phyloP scores from a whole-genome alignment of 2,888 invertebrate species.

The Schizaphis graminum region DNA sequence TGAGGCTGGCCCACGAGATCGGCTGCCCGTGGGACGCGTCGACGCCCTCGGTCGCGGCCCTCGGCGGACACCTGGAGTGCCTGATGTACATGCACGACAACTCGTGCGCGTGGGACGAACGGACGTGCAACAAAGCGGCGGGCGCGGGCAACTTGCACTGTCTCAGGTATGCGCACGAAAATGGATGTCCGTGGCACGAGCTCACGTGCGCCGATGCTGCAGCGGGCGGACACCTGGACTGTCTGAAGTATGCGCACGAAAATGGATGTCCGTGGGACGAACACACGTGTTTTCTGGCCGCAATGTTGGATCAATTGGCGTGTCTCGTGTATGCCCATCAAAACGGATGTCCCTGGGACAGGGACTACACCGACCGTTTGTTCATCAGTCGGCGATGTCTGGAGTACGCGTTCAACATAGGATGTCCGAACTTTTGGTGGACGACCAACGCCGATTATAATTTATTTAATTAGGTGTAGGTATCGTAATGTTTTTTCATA shows the following conservation, averaged over 20 bases:
- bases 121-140: not conserved
- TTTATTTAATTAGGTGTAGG: not conserved
- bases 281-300: not conserved
- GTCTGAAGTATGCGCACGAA: not conserved
- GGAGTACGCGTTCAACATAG: not conserved
- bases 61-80: not conserved
- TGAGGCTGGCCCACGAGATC: not conserved
- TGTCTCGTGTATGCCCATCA: not conserved
- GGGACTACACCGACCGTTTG: not conserved
- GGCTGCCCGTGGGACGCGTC: not conserved
- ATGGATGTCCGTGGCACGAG: constrained; percentile 11
- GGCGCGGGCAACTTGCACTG: not conserved
- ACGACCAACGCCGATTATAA: not conserved
- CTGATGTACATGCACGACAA: not conserved
- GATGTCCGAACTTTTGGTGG: not conserved
- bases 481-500: not conserved
- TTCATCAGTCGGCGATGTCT: not conserved
- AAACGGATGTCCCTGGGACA: constrained; percentile 5
- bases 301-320: not conserved
- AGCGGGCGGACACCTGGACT: not conserved
- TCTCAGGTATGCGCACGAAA: not conserved
- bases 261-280: constrained; percentile 1
- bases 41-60: not conserved
- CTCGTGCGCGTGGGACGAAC: not conserved
- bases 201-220: not conserved